A percentile compares a stretch with the other conserved stretches of the same genome.
phyloP scores from a whole-genome alignment of 2,113 vertebrate species.

The Cololabis saira region DNA sequence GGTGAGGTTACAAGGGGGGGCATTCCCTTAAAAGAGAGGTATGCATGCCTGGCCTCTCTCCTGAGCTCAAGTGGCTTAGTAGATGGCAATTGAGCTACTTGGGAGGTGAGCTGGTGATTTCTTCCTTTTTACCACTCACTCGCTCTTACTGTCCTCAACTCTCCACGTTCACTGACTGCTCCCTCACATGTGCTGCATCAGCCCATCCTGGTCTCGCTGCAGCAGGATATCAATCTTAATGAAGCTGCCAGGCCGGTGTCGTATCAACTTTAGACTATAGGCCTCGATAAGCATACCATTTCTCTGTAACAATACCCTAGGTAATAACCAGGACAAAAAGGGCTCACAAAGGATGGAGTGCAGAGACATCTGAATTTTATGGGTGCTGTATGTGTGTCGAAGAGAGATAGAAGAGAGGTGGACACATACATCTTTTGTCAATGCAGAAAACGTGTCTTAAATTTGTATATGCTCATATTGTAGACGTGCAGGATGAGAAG shows the following conservation, averaged over 20 bases:
- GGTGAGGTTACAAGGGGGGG: slow-evolving; percentile 71
- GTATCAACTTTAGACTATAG: slow-evolving; percentile 76
- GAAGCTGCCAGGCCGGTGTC: slow-evolving; percentile 71
- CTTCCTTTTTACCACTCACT: slow-evolving; percentile 43
- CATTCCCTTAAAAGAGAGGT: slow-evolving; percentile 69
- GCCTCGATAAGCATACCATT: slow-evolving; percentile 73
- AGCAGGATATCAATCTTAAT: slow-evolving; percentile 77
- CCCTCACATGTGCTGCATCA: slow-evolving; percentile 55
- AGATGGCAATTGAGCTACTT: slow-evolving; percentile 70
- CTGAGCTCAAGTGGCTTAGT: slow-evolving; percentile 69
- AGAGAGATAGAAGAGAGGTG: slow-evolving; percentile 15
- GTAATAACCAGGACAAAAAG: slow-evolving; percentile 77
- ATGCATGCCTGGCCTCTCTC: slow-evolving; percentile 70
- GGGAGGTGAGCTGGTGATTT: slow-evolving; percentile 66
- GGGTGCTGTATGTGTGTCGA: slow-evolving; percentile 32
- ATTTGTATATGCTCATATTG: too few relatives aligned
- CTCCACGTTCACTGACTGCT: slow-evolving; percentile 46
- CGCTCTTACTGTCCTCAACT: slow-evolving; percentile 39
- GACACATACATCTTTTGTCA: slow-evolving; percentile 44
- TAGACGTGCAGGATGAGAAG: too few relatives aligned
- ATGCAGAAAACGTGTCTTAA: neutral
- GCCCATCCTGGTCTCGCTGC: slow-evolving; percentile 62
- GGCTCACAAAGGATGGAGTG: slow-evolving; percentile 72
- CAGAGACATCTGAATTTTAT: slow-evolving; percentile 74
- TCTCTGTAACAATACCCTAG: slow-evolving; percentile 74